Conservation (phyloP, 2,113 vertebrate species). For the Urocolius indicus region DNA sequence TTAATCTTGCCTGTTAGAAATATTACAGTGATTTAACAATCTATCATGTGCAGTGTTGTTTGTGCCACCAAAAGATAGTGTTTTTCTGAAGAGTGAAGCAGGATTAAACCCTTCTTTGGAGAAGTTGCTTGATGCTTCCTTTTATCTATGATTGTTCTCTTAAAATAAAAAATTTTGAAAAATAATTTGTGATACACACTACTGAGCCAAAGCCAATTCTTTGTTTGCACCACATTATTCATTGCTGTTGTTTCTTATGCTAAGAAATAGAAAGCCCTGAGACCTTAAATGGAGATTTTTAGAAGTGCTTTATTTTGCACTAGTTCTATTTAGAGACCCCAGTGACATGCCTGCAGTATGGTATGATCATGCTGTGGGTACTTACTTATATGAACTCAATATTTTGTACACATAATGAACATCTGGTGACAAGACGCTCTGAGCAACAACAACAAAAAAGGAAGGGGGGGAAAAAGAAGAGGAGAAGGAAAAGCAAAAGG, state of each 20-base stretch:
- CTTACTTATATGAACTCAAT: constrained; percentile 1
- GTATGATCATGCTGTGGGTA: constrained; percentile 28
- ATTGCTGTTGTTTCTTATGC: background rate
- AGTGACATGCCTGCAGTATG: background rate
- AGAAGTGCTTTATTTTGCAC: background rate
- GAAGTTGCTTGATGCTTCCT: background rate
- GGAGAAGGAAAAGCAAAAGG: constrained; percentile 63
- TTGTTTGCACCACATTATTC: background rate
- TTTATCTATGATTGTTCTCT: background rate
- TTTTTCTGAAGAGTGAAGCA: background rate
- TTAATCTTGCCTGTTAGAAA: constrained; percentile 54
- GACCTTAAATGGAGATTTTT: background rate
- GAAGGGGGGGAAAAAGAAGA: background rate
- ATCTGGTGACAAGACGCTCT: constrained; percentile 79
- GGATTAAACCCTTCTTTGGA: background rate
- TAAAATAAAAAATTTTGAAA: background rate
- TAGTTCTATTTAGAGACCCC: background rate
- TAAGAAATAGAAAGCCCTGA: background rate
- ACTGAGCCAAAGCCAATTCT: background rate
- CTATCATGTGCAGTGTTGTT: background rate
- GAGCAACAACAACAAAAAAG: constrained; percentile 42
- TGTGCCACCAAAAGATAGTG: background rate
- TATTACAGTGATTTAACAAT: constrained; percentile 3
- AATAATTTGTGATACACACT: background rate
- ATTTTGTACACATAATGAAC: constrained; percentile 72